phyloP scores from a whole-genome alignment of 2,888 invertebrate species.

The Cistogaster globosa region DNA sequence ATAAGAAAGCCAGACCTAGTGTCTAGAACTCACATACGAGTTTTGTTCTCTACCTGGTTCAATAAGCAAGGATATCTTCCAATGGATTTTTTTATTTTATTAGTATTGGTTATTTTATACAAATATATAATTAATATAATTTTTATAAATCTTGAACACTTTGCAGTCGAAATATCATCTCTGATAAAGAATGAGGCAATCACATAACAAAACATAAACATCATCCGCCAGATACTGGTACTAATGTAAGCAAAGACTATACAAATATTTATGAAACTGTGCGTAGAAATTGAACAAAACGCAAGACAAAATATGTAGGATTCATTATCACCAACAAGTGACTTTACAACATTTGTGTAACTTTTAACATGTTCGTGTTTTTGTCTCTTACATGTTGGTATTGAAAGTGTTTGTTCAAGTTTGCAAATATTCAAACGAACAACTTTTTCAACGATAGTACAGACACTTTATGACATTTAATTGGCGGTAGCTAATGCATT shows the following conservation, averaged over 20 bases:
- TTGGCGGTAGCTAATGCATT: conserved; percentile 55
- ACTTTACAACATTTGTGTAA: conserved; percentile 23
- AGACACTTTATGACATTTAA: conserved; percentile 61
- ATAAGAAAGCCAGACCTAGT: too few species aligned
- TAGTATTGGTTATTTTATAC: too few species aligned
- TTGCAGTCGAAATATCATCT: background rate
- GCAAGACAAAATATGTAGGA: conserved; percentile 22
- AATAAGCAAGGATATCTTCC: too few species aligned
- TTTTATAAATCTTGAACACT: too few species aligned
- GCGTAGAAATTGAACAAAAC: conserved; percentile 53
- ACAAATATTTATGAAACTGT: conserved; percentile 62
- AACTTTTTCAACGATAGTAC: conserved; percentile 41
- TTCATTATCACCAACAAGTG: conserved; percentile 65
- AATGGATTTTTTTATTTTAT: background rate
- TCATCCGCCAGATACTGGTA: background rate
- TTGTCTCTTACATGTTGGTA: background rate
- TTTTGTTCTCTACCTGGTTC: too few species aligned
- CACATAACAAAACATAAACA: conserved; percentile 11
- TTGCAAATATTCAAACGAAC: background rate
- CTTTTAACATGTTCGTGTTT: background rate
- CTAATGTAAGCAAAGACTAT: conserved; percentile 43
- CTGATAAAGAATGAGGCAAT: background rate
- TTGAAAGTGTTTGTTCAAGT: background rate
- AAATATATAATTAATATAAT: too few species aligned
- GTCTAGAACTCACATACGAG: too few species aligned